phyloP scores from a whole-genome alignment of 2,113 vertebrate species.

The Grantiella picta region DNA sequence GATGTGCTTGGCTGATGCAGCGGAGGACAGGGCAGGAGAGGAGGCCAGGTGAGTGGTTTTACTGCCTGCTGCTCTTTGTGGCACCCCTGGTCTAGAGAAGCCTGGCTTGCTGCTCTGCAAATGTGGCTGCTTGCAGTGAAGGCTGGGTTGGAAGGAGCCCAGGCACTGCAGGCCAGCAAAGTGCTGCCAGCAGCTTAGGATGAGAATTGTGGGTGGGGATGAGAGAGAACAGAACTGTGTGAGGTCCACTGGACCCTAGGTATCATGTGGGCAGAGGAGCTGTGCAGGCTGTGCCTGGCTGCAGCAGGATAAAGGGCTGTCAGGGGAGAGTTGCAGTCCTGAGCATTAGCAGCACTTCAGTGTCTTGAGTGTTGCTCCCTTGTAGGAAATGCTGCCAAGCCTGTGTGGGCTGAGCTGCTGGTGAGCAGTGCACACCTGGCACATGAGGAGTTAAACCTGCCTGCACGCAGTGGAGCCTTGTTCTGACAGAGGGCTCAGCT shows the following conservation, averaged over 20 bases:
- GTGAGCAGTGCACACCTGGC: not conserved
- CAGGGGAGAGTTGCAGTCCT: not conserved
- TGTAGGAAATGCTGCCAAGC: not conserved
- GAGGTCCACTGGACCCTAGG: not conserved
- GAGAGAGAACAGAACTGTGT: not conserved
- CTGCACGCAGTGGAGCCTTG: not conserved
- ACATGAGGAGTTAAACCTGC: not conserved
- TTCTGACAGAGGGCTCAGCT: not conserved
- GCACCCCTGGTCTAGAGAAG: not conserved
- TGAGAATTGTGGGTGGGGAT: not conserved
- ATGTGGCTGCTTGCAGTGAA: not conserved
- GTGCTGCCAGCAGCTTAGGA: not conserved
- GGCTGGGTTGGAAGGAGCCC: not conserved
- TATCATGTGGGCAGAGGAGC: not conserved
- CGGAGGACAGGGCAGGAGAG: not conserved
- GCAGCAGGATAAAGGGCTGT: not conserved
- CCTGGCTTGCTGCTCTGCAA: not conserved
- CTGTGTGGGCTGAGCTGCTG: not conserved
- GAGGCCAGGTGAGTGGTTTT: not conserved
- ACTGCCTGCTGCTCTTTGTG: not conserved
- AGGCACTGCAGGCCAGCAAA: not conserved
- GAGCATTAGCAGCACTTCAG: not conserved
- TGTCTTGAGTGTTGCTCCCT: not conserved
- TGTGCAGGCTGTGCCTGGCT: not conserved
- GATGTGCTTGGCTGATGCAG: not conserved